Evolutionary conservation across 2,888 invertebrate genomes (phyloP), one percentile per base, ranked within the genome.

Genomic region (Aethes cnicana): DNA sequence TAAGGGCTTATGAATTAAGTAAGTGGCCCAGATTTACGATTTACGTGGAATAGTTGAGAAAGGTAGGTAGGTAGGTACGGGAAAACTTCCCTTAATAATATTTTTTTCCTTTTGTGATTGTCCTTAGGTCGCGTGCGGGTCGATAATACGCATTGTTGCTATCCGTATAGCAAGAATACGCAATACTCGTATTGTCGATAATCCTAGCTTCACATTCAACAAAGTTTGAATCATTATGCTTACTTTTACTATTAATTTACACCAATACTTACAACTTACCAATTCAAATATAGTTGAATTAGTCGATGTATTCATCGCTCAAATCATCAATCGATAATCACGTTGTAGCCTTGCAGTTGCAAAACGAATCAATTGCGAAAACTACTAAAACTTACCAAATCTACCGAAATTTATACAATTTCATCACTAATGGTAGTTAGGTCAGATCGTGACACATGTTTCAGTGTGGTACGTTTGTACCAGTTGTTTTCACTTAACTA

Each of bases 1-100:
- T 60, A 54, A 54, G 47, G 54, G 56, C 64, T 66, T 71, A 72
- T 70, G 17, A 18, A 43, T 50, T 36, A 28, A 43, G 43, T 43
- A 50, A 50, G 16, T 42, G 9, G 35, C 23, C n/a, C n/a, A n/a
- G n/a, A n/a, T n/a, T n/a, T n/a, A n/a, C n/a, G n/a, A n/a, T n/a
- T n/a, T n/a, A n/a, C n/a, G n/a, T n/a, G n/a, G n/a, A n/a, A n/a
- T n/a, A n/a, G n/a, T n/a, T n/a, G n/a, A n/a, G n/a, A n/a, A n/a
- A n/a, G n/a, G n/a, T n/a, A n/a, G n/a, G n/a, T n/a, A n/a, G n/a
- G n/a, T n/a, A n/a, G n/a, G n/a, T n/a, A n/a, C n/a, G n/a, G n/a
- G n/a, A n/a, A n/a, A n/a, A n/a, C n/a, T n/a, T n/a, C n/a, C n/a
- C n/a, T n/a, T n/a, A n/a, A n/a, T n/a, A n/a, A 26, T 17, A 16